A percentile compares a stretch with the other conserved stretches of the same genome.
Conservation (phyloP, 92 coral and sea anemone species). For the Chrysogorgia sp. region DNA sequence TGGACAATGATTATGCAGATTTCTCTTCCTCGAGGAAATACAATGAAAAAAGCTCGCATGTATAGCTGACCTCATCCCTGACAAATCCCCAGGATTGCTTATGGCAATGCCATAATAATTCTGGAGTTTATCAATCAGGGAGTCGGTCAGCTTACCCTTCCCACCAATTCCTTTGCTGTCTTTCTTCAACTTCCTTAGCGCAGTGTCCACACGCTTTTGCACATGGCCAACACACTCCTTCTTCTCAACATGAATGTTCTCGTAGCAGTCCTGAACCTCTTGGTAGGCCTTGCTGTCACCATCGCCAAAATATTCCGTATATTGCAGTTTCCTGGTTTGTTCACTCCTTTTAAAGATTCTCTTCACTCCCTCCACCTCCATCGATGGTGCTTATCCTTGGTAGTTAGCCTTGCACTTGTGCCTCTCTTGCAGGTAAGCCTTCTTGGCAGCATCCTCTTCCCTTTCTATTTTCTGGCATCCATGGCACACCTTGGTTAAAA, state of each 20-base stretch:
- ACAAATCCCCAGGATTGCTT: neutral
- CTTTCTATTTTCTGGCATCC: conserved; percentile 33
- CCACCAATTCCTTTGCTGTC: conserved; percentile 55
- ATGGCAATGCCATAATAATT: neutral
- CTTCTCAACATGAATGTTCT: conserved; percentile 13
- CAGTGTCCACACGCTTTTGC: conserved; percentile 59
- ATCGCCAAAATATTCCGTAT: conserved; percentile 43
- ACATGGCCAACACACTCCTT: conserved; percentile 59
- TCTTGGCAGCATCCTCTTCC: conserved; percentile 3
- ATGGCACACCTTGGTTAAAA: conserved; percentile 38
- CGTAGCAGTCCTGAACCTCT: conserved; percentile 28
- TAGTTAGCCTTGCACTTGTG: conserved; percentile 46
- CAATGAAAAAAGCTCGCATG: too few species aligned
- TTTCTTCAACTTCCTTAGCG: conserved; percentile 52
- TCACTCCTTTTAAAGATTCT: conserved; percentile 40
- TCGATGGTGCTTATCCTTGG: conserved; percentile 54
- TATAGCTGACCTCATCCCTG: too few species aligned
- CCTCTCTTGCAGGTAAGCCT: conserved; percentile 25
- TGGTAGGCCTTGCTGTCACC: conserved; percentile 53
- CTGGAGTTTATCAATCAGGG: neutral
- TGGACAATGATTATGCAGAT: too few species aligned
- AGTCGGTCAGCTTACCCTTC: conserved; percentile 42
- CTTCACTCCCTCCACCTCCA: conserved; percentile 54
- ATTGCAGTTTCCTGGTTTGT: conserved; percentile 1
- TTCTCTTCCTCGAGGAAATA: too few species aligned